Percentiles rank a stretch among this genome's conserved stretches.
Evolutionary conservation across 2,113 vertebrate species (phyloP).

Genomic region (Gobiocypris rarus): DNA sequence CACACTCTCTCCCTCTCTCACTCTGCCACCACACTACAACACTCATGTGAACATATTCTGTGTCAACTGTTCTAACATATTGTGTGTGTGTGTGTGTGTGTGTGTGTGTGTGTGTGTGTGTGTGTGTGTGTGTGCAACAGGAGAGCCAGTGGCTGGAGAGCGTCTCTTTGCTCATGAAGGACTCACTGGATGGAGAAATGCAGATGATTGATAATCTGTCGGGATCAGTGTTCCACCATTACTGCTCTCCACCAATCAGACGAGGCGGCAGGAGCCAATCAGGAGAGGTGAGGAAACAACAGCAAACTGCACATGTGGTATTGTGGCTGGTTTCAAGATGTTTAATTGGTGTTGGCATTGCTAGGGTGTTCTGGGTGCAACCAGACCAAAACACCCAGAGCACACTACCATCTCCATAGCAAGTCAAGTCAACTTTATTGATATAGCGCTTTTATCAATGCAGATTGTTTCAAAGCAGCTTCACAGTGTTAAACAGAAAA

Average conservation of each 20-base stretch:
- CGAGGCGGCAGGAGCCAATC: conserved; percentile 86
- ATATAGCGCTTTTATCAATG: too few species aligned
- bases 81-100: neutral
- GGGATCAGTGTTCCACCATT: conserved; percentile 96
- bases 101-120: conserved; percentile 1
- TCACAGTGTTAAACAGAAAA: too few species aligned
- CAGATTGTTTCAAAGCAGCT: too few species aligned
- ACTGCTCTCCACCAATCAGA: conserved; percentile 88
- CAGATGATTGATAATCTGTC: conserved; percentile 99
- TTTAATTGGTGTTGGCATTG: too few species aligned
- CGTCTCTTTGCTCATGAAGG: conserved; percentile 98
- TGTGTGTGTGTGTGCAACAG: conserved; percentile 65
- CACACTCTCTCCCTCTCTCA: too few species aligned
- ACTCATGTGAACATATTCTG: too few species aligned
- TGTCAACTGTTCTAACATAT: too few species aligned
- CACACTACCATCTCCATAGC: neutral
- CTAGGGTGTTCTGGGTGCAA: neutral
- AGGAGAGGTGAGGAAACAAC: conserved; percentile 81
- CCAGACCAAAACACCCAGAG: neutral
- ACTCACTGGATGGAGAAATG: conserved; percentile 95
- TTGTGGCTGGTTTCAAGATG: too few species aligned
- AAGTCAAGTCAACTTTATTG: too few species aligned
- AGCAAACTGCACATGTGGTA: neutral
- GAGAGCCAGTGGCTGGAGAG: conserved; percentile 99
- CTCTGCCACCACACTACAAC: too few species aligned